Evolutionary conservation across 2,888 invertebrate genomes (phyloP).

Genomic region (Alviniconcha strummeri): DNA sequence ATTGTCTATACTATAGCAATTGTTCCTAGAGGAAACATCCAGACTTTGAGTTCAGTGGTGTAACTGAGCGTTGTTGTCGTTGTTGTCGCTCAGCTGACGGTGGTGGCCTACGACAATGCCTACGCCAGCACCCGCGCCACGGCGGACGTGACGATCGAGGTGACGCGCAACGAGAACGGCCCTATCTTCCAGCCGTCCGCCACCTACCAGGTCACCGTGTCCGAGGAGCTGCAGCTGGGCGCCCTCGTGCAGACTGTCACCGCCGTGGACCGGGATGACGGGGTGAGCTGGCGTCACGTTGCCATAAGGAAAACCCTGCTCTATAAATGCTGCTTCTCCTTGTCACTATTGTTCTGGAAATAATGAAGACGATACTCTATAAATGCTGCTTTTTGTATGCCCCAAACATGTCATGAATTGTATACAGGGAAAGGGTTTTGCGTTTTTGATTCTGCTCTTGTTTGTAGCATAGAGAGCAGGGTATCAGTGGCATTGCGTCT

Average conservation of each 20-base stretch:
- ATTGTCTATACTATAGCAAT: too few relatives aligned
- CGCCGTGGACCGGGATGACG: slow-evolving; percentile 51
- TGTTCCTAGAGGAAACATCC: too few relatives aligned
- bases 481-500: too few relatives aligned
- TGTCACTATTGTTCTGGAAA: not conserved
- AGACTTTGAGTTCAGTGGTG: too few relatives aligned
- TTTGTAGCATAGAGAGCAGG: too few relatives aligned
- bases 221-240: slow-evolving; percentile 44
- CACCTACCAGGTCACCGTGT: slow-evolving; percentile 29
- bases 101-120: slow-evolving; percentile 61
- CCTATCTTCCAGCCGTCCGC: slow-evolving; percentile 58
- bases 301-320: too few relatives aligned
- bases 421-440: too few relatives aligned
- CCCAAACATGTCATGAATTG: too few relatives aligned
- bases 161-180: slow-evolving; percentile 59
- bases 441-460: too few relatives aligned
- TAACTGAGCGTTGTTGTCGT: too few relatives aligned
- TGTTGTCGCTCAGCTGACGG: slow-evolving; percentile 44
- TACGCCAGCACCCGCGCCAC: slow-evolving; percentile 59
- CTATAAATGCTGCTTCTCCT: not conserved
- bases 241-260: slow-evolving; percentile 45
- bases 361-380: not conserved
- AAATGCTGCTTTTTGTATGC: not conserved
- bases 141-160: slow-evolving; percentile 55
- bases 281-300: slow-evolving; percentile 34